Conservation (phyloP, 1,140 invertebrate species). For the Eulimnadia texana region DNA sequence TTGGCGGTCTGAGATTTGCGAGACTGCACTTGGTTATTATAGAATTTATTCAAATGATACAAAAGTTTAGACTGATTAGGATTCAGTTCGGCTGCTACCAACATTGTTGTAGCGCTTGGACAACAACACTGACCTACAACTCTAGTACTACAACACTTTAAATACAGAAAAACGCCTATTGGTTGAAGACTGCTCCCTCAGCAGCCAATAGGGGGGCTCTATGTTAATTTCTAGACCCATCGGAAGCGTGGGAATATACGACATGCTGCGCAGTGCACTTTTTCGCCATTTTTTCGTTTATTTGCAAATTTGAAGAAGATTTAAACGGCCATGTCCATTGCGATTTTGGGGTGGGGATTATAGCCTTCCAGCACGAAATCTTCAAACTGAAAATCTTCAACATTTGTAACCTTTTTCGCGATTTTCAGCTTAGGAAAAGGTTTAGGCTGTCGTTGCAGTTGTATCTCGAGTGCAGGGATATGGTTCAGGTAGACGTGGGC, state of each 20-base stretch:
- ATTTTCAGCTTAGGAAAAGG: conserved; percentile 73
- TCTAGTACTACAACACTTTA: no score
- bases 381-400: conserved; percentile 79
- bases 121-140: no score
- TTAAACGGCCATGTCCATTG: conserved; percentile 95
- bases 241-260: no score
- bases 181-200: no score
- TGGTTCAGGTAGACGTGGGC: conserved; percentile 94
- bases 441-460: conserved; percentile 61
- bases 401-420: conserved; percentile 47
- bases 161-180: no score
- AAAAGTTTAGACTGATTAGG: conserved; percentile 25
- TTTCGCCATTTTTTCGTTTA: not conserved
- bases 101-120: no score
- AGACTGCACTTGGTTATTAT: conserved; percentile 38
- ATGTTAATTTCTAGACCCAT: no score
- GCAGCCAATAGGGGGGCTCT: no score
- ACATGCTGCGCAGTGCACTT: no score
- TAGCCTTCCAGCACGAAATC: conserved; percentile 83
- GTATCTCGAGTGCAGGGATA: conserved; percentile 64
- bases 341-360: conserved; percentile 76
- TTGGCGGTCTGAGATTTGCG: conserved; percentile 35
- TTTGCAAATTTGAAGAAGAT: not conserved
- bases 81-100: no score
- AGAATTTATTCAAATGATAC: conserved; percentile 42